Evolutionary conservation across 2,888 invertebrate species (phyloP), one percentile per base, ranked within the genome.

Genomic region (Euplagia quadripunctaria): DNA sequence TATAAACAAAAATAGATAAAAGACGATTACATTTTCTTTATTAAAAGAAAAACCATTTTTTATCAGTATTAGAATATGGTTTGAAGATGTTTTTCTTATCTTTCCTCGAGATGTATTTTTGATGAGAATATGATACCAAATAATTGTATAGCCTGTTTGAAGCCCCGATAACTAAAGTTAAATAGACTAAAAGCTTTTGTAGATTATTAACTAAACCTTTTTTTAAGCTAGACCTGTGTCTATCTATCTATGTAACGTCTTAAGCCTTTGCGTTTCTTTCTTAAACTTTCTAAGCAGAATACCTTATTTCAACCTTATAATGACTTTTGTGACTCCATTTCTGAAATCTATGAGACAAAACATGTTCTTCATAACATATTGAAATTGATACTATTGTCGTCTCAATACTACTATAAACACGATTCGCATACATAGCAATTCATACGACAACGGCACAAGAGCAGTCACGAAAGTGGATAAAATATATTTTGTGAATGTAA

Each of bases 401-500:
- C 67, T 46, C 67, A 12, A 68, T 41, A 42, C 42, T 52, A 41
- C 52, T 67, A 31, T 61, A 61, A 31, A 14, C 31, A 14, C 31
- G 67, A 74, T 77, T 72, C 63, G 72, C 73, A 75, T 79, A 17
- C 46, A 42, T 43, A 68, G n/a, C n/a, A 58, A 43, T 43, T 64
- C 12, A 17, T 64, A 64, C 55, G 58, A 71, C 2, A 12, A n/a
- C 64, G 43, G 55, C 63, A 68, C 17, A 8, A 12, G 52, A 51
- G 31, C 64, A 68, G 42, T 64, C 17, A 55, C 31, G 20, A 68
- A 72, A 51, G 41, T 71, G 16, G 55, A 71, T 70, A 68, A 55
- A 68, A 71, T 64, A 67, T 16, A 20, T 72, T 66, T 20, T 52
- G 41, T 69, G 81, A 83, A 81, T 73, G 71, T 71, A 74, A 78